Evolutionary conservation across 2,888 invertebrate genomes (phyloP), one percentile per base, ranked within the genome.

Genomic region (Drosophila subsilvestris): DNA sequence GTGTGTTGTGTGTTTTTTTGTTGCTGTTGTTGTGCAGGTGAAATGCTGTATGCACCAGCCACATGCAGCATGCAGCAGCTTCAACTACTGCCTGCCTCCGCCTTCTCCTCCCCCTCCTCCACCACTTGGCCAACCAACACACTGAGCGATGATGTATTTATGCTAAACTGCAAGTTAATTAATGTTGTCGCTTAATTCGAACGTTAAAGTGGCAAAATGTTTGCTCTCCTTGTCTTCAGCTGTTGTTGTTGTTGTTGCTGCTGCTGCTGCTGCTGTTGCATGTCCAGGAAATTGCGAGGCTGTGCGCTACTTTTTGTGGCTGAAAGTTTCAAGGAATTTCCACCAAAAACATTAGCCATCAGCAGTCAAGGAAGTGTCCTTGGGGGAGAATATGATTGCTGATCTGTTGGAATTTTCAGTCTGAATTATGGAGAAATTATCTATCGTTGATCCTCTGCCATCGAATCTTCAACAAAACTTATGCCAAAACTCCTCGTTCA

Each of bases 111-210:
- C 37, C 3, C 32, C 43, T 29, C 22, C 17, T 18, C 37, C 1
- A 14, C 48, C n/a, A 44, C 66, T 18, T 42, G 50, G 45, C 20
- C 47, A 54, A 20, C 53, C 60, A 54, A 22, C 53, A 55, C 69
- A 68, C 73, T 80, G 84, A 86, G 86, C 88, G 88, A 88, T 84
- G 83, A 83, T 84, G 84, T 88, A 86, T 84, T 88, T 83, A 84
- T 88, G 88, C 84, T 84, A 84, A 88, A 86, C 88, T 84, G 84
- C 84, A 88, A 88, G 88, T 86, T 85, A 85, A 85, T 85, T 85
- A 85, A 85, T 83, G 83, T 85, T 87, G 87, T 85, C 87, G 78
- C 82, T 87, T 85, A 83, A 85, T 87, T 81, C 86, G 71, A 82
- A 83, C 80, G 75, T 74, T 85, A 77, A 87, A 84, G 87, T 86